A percentile compares a stretch with the other conserved stretches of the same genome.
These are phyloP conservation scores for Camarhynchus parvulus DNA, from an alignment of 2,113 vertebrate genomes.

Conservation along the genomic window DNA sequence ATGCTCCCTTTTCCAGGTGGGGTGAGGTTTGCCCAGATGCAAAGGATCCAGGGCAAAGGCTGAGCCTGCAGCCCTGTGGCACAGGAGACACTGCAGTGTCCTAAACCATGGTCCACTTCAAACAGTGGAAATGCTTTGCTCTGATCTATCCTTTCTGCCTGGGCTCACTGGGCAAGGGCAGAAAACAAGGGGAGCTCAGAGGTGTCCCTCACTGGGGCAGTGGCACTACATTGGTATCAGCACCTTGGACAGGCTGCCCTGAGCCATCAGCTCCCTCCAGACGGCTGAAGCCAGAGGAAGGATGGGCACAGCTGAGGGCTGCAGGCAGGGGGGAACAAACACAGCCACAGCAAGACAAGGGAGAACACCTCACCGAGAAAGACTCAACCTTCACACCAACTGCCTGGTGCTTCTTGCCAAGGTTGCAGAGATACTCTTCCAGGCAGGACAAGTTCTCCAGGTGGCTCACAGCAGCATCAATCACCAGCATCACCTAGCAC, in stretches of 20 bases:
- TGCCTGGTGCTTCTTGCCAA: conserved; percentile 90
- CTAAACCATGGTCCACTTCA: neutral
- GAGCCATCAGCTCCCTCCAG: neutral
- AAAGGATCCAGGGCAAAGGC: neutral
- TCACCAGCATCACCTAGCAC: conserved; percentile 92
- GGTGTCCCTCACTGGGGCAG: neutral
- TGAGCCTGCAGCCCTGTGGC: neutral
- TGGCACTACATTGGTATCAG: neutral
- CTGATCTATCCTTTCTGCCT: neutral
- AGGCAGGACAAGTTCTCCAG: conserved; percentile 88
- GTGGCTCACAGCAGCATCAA: conserved; percentile 90
- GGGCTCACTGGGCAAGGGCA: neutral
- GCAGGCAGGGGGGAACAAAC: neutral
- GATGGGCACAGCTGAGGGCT: neutral
- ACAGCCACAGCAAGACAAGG: neutral
- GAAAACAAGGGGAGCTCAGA: neutral
- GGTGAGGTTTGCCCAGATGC: neutral
- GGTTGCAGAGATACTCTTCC: conserved; percentile 87
- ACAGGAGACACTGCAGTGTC: neutral
- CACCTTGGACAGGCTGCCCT: neutral
- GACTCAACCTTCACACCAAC: conserved; percentile 89
- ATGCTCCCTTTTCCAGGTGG: neutral
- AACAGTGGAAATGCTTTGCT: neutral
- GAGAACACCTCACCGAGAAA: conserved; percentile 81
- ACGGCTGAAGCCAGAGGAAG: neutral